Conservation (phyloP, 2,797 vertebrate species). For the Pterois miles region DNA sequence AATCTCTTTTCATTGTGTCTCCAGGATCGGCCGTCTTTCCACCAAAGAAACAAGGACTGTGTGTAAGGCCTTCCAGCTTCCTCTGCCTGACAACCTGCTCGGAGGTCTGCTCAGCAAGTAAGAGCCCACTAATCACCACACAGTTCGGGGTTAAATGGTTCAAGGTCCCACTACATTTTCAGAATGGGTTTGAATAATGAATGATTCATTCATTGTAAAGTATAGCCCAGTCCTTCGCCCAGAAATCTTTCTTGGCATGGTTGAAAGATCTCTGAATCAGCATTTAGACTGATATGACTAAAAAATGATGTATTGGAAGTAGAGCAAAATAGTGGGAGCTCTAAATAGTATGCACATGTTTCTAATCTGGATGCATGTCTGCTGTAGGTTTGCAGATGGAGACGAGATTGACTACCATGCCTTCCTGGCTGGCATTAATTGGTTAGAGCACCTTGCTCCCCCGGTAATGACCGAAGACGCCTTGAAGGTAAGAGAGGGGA, state of each 20-base stretch:
- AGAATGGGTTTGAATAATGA: background rate
- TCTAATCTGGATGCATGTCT: conserved; percentile 19
- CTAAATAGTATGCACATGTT: background rate
- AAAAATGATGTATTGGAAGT: background rate
- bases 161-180: background rate
- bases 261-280: background rate
- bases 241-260: conserved; percentile 16
- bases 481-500: conserved; percentile 81
- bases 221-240: background rate
- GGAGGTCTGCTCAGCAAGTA: conserved; percentile 84
- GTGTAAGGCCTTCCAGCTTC: conserved; percentile 89
- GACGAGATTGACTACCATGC: conserved; percentile 87
- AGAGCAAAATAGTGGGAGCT: background rate
- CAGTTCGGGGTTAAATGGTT: background rate
- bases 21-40: conserved; percentile 85
- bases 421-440: conserved; percentile 87
- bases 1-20: conserved; percentile 41
- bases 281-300: background rate
- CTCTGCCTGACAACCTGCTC: conserved; percentile 86
- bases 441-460: conserved; percentile 81
- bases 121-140: conserved; percentile 43
- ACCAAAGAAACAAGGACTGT: conserved; percentile 80
- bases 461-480: conserved; percentile 62
- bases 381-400: conserved; percentile 85
- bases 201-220: conserved; percentile 17